These are phyloP conservation scores for Botia almorhae DNA, from an alignment of 2,797 vertebrate genomes.

Conservation along the genomic window DNA sequence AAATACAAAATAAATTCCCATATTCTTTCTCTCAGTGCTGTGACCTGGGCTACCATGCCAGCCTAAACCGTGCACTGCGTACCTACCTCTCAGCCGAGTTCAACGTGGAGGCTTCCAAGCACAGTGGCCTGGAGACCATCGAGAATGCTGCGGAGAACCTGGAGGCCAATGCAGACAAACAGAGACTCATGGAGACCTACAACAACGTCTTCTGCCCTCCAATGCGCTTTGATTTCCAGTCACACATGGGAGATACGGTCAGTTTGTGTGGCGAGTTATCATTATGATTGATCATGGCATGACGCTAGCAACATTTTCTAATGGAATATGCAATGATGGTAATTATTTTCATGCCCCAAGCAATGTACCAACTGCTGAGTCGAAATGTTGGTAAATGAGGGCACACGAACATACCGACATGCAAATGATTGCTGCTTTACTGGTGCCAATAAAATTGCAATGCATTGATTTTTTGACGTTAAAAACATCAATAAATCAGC, in stretches of 20 bases:
- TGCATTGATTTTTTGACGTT: slow-evolving; percentile 25
- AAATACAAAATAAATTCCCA: neutral
- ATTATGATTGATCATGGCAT: slow-evolving; percentile 5
- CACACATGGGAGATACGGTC: slow-evolving; percentile 97
- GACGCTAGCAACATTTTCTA: neutral
- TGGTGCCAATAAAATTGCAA: neutral
- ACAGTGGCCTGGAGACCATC: slow-evolving; percentile 90
- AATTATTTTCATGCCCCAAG: slow-evolving; percentile 37
- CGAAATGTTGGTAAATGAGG: neutral
- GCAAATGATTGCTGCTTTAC: neutral
- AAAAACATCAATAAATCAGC: slow-evolving; percentile 1
- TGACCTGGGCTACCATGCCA: slow-evolving; percentile 97
- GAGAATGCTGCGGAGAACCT: slow-evolving; percentile 93
- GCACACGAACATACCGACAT: neutral
- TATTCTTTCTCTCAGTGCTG: slow-evolving; percentile 85
- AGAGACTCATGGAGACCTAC: slow-evolving; percentile 97
- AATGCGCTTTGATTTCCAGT: slow-evolving; percentile 97
- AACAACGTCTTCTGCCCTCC: slow-evolving; percentile 97
- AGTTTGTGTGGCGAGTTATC: slow-evolving; percentile 20
- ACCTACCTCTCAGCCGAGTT: slow-evolving; percentile 96
- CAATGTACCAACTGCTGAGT: slow-evolving; percentile 35
- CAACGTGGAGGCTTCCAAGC: slow-evolving; percentile 94
- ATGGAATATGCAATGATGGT: slow-evolving; percentile 27
- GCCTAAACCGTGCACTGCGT: slow-evolving; percentile 91
- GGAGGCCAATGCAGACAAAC: slow-evolving; percentile 94